Evolutionary conservation across 1,140 invertebrate species (phyloP).

Genomic region (Papilio helenus): DNA sequence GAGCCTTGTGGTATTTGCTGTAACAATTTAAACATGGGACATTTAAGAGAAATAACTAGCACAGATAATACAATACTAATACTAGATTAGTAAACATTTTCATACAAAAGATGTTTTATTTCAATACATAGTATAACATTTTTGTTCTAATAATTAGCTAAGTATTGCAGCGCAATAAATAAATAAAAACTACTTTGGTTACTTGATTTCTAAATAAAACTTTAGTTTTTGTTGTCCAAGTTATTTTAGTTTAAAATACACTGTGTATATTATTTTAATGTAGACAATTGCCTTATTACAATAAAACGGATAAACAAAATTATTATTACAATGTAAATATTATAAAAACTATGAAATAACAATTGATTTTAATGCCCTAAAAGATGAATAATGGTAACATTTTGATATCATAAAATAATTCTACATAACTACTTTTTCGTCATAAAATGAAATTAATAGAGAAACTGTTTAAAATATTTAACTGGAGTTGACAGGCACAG

Average conservation of each 20-base stretch:
- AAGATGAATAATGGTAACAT: background rate
- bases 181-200: background rate
- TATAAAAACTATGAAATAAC: background rate
- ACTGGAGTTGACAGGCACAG: background rate
- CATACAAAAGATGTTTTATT: background rate
- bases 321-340: background rate
- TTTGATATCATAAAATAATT: background rate
- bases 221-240: background rate
- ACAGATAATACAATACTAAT: too few relatives aligned
- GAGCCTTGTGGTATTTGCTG: constrained; percentile 53
- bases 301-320: constrained; percentile 33
- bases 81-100: background rate
- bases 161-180: background rate
- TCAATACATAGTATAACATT: background rate
- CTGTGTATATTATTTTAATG: background rate
- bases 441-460: background rate
- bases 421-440: background rate
- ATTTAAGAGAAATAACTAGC: background rate
- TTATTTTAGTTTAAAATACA: background rate
- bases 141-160: background rate
- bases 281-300: background rate
- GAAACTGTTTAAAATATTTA: background rate
- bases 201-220: background rate
- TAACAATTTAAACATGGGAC: background rate
- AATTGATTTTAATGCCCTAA: background rate